phyloP scores from a whole-genome alignment of 2,888 invertebrate genomes.

The Schrankia costaestrigalis region DNA sequence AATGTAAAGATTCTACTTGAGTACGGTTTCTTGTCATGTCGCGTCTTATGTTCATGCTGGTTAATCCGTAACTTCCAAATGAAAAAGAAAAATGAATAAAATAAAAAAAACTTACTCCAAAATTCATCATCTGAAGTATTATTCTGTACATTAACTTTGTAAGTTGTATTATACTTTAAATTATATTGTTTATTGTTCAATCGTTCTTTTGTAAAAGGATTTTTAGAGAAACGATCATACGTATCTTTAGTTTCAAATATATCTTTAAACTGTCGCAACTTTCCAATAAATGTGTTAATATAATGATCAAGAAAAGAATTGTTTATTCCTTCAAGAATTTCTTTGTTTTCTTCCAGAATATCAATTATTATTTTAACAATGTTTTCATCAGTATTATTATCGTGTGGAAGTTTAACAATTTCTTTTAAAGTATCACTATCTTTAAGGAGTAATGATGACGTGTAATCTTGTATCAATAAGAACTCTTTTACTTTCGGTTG shows the following conservation, averaged over 20 bases:
- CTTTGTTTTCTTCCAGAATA: too few species aligned
- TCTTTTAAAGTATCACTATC: constrained; percentile 43
- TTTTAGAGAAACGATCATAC: background rate
- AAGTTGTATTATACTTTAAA: background rate
- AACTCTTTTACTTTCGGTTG: constrained; percentile 40
- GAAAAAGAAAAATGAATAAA: background rate
- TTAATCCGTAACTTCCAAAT: too few species aligned
- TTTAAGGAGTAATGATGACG: constrained; percentile 42
- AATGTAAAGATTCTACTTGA: too few species aligned
- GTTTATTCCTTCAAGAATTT: too few species aligned
- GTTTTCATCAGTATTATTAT: constrained; percentile 31
- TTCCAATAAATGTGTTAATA: constrained; percentile 36
- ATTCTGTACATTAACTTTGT: constrained; percentile 6
- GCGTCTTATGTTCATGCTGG: too few species aligned
- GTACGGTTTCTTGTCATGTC: too few species aligned
- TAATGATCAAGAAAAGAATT: constrained; percentile 26
- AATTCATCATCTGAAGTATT: constrained; percentile 37
- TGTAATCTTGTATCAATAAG: constrained; percentile 47
- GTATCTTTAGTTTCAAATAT: background rate
- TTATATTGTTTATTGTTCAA: background rate
- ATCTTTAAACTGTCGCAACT: constrained; percentile 9
- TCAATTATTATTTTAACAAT: too few species aligned
- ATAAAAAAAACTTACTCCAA: constrained; percentile 47
- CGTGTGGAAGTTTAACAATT: constrained; percentile 42
- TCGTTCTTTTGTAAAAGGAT: constrained; percentile 2